A percentile compares a stretch with the other conserved stretches of the same genome.
These are phyloP conservation scores for Lacanobia wlatinum DNA, from an alignment of 2,888 invertebrate genomes.

Conservation along the genomic window DNA sequence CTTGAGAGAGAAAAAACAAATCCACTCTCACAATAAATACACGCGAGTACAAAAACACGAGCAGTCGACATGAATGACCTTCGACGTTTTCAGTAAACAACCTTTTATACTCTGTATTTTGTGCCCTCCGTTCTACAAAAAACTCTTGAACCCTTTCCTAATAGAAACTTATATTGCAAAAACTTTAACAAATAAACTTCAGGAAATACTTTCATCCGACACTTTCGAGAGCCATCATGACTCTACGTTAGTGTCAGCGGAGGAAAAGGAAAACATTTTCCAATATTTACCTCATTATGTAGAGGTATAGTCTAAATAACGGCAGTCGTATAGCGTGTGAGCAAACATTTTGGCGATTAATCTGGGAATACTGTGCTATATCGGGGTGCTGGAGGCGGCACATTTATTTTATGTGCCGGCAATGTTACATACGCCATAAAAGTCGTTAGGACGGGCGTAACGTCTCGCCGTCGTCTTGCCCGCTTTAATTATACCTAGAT, in stretches of 20 bases:
- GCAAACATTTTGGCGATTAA: constrained; percentile 90
- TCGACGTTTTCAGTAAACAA: constrained; percentile 55
- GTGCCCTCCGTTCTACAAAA: constrained; percentile 47
- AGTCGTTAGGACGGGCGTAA: constrained; percentile 90
- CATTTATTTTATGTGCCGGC: constrained; percentile 90
- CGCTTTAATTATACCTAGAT: constrained; percentile 90
- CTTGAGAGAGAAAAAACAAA: constrained; percentile 41
- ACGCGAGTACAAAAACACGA: constrained; percentile 32
- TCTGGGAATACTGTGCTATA: constrained; percentile 86
- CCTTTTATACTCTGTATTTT: constrained; percentile 52
- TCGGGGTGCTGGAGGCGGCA: constrained; percentile 86
- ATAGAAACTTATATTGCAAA: constrained; percentile 63
- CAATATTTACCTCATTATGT: constrained; percentile 81
- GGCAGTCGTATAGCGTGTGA: constrained; percentile 82
- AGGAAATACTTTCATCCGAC: constrained; percentile 61
- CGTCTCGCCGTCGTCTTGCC: constrained; percentile 90
- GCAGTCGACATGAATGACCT: constrained; percentile 56
- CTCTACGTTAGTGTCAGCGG: constrained; percentile 62
- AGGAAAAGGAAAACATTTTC: constrained; percentile 73
- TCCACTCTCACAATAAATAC: constrained; percentile 32
- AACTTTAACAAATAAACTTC: constrained; percentile 64
- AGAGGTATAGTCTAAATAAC: constrained; percentile 78
- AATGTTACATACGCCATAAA: constrained; percentile 91
- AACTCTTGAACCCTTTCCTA: constrained; percentile 56
- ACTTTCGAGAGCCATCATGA: constrained; percentile 63